Conservation (phyloP, 1,140 invertebrate species). For the Pentalonia nigronervosa region DNA sequence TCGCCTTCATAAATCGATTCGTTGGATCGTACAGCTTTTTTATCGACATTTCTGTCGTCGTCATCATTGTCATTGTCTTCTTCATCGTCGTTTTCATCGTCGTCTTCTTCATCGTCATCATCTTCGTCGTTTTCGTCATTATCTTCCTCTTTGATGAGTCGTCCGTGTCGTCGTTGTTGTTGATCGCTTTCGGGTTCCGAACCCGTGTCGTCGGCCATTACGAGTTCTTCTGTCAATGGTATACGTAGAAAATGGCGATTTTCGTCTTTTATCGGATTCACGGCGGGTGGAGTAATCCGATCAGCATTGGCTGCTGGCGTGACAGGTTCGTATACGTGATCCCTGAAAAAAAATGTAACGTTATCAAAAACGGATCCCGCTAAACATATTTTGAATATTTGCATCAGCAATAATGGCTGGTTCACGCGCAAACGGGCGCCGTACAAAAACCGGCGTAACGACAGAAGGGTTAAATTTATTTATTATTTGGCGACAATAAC, state of each 20-base stretch:
- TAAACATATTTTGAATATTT: conserved; percentile 8
- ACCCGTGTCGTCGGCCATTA: conserved; percentile 59
- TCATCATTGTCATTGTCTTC: conserved; percentile 61
- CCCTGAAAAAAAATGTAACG: conserved; percentile 67
- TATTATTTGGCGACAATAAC: conserved; percentile 47
- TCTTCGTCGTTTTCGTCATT: neutral
- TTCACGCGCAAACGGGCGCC: neutral
- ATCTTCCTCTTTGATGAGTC: neutral
- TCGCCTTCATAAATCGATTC: conserved; percentile 60
- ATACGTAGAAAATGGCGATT: conserved; percentile 54
- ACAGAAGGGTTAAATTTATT: conserved; percentile 49
- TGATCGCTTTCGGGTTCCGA: conserved; percentile 58
- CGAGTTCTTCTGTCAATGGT: conserved; percentile 57
- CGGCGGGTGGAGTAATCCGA: conserved; percentile 58
- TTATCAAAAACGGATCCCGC: neutral
- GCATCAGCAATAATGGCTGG: neutral
- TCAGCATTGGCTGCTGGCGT: conserved; percentile 61
- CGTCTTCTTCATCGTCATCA: conserved; percentile 30
- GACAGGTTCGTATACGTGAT: conserved; percentile 89
- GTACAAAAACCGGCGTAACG: neutral
- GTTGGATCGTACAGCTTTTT: conserved; percentile 62
- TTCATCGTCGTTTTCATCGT: neutral
- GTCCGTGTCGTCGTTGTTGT: neutral
- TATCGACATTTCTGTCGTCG: conserved; percentile 58
- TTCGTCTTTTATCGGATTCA: conserved; percentile 34